Base-by-base conservation (phyloP, 2,113 vertebrate species). In the Pterocles burchelli region DNA sequence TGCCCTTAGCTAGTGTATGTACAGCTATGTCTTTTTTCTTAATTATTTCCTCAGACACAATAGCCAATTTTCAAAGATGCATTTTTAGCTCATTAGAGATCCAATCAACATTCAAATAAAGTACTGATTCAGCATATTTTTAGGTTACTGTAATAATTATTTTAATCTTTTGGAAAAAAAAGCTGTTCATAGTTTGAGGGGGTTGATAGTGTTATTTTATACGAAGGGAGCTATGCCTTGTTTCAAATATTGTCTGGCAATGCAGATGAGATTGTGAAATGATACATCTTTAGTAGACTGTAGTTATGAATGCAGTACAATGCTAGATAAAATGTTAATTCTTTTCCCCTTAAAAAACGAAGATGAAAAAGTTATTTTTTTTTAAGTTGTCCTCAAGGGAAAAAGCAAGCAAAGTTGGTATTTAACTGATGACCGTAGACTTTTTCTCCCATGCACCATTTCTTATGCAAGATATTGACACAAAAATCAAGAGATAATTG, bases 61-160 rank as follows among this genome's bases (percentile, higher is more conserved):
- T 22, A 85, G 46, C 9, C 7, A 85, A 6, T 92, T 93, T 96
- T 87, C 43, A 91, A 83, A 92, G 59, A 79, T 51, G 51, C 26
- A 41, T 51, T 88, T 85, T 91, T 91, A 90, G 55, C 74, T 87
- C 66, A 90, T 68, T 92, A 91, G 67, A 91, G 79, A 94, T 67
- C 17, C 13, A 95, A 41, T 57, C 79, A 91, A 11, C 59, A 68
- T 94, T 91, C 92, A 90, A 84, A 93, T 93, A 48, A 86, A 58
- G n/a, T 77, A 49, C 38, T 90, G 79, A 95, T 28, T 97, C 78
- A 94, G 82, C 82, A 93, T 33, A 73, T 83, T 85, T 96, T 93
- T 85, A 52, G 88, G 51, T 94, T 92, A 81, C 43, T 43, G 17
- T 51, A 62, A 62, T 85, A 88, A 87, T 59, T 85, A 54, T 72